phyloP scores from a whole-genome alignment of 2,888 invertebrate species.

The Bombylius major region DNA sequence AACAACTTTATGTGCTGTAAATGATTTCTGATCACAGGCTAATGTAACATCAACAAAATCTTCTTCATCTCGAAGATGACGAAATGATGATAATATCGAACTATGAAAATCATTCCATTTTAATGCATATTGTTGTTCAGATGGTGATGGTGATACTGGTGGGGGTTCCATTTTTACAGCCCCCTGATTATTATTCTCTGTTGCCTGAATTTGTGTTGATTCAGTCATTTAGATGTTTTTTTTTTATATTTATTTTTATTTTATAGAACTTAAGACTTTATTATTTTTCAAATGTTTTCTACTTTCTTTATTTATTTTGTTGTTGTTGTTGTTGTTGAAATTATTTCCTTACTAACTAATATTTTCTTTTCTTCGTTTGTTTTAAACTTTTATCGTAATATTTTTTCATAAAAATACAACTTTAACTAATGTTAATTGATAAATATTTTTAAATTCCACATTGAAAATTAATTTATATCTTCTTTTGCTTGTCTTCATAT shows the following conservation, averaged over 20 bases:
- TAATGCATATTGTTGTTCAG: constrained; percentile 81
- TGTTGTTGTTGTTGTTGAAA: too few species aligned
- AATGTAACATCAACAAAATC: constrained; percentile 89
- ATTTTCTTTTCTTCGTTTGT: too few species aligned
- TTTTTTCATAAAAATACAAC: too few species aligned
- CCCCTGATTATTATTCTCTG: constrained; percentile 37
- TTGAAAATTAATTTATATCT: too few species aligned
- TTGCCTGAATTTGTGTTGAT: constrained; percentile 37
- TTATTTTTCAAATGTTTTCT: not conserved
- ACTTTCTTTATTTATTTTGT: not conserved
- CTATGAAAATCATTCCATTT: constrained; percentile 92
- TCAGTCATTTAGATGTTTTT: constrained; percentile 30
- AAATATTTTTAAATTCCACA: too few species aligned
- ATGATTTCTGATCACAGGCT: constrained; percentile 79
- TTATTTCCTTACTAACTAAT: too few species aligned
- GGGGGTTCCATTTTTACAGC: constrained; percentile 39
- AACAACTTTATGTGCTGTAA: constrained; percentile 83
- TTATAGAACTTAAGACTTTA: not conserved
- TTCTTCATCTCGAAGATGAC: constrained; percentile 77
- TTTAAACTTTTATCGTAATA: too few species aligned
- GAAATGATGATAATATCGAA: constrained; percentile 79
- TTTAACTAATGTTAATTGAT: too few species aligned
- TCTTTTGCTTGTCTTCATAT: too few species aligned
- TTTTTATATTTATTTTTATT: not conserved
- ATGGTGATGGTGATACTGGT: constrained; percentile 40